phyloP scores from a whole-genome alignment of 2,113 vertebrate genomes.

The Tachycineta bicolor region DNA sequence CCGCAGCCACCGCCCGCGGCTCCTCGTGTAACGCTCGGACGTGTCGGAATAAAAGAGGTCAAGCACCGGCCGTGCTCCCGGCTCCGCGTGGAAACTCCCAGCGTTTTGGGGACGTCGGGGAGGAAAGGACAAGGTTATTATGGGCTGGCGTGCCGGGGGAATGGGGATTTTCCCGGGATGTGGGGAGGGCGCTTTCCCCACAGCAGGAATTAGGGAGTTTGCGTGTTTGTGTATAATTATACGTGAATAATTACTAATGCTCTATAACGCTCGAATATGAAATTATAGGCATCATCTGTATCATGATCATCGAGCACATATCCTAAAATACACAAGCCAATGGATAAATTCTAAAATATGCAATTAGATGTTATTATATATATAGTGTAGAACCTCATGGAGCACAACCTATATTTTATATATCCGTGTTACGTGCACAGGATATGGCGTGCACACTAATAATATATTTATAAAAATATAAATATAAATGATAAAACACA shows the following conservation, averaged over 20 bases:
- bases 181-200: background rate
- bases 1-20: background rate
- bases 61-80: rapidly evolving
- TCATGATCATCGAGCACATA: background rate
- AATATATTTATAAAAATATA: background rate
- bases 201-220: too few species aligned
- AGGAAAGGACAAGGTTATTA: rapidly evolving
- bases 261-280: background rate
- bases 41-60: slow-evolving; percentile 69
- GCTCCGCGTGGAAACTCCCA: background rate
- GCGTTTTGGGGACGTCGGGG: too few species aligned
- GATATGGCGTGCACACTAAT: background rate
- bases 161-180: background rate
- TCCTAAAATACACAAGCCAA: background rate
- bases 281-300: background rate
- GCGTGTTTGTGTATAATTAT: too few species aligned
- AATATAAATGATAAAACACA: background rate
- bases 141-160: rapidly evolving
- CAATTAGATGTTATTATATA: background rate
- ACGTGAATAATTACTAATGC: too few species aligned
- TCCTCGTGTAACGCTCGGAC: slow-evolving; percentile 35
- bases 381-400: too few species aligned
- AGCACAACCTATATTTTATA: background rate
- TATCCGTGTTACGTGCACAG: background rate
- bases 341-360: background rate